Evolutionary conservation across 2,888 invertebrate genomes (phyloP).

Genomic region (Oithona nana): DNA sequence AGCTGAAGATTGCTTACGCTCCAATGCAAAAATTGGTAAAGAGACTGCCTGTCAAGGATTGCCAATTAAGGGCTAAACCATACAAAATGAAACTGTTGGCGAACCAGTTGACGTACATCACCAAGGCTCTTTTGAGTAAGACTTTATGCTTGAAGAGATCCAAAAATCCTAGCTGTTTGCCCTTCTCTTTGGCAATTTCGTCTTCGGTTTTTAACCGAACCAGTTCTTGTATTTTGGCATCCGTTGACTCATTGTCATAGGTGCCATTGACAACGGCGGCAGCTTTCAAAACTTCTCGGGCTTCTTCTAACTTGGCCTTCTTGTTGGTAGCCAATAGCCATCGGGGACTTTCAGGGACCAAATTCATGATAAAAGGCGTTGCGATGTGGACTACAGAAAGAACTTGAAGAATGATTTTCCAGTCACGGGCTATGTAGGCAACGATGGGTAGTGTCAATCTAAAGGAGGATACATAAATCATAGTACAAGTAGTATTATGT

Average conservation of each 20-base stretch:
- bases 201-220: background rate
- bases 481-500: background rate
- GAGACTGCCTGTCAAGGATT: conserved; percentile 10
- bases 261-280: background rate
- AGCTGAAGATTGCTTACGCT: background rate
- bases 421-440: conserved; percentile 9
- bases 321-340: conserved; percentile 8
- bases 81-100: conserved; percentile 10
- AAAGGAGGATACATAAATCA: background rate
- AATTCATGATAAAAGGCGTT: conserved; percentile 1
- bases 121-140: background rate
- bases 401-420: background rate
- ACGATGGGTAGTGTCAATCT: background rate
- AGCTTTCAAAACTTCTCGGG: background rate
- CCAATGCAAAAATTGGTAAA: conserved; percentile 5
- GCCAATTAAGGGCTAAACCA: conserved; percentile 8
- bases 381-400: background rate
- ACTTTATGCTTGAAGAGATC: background rate
- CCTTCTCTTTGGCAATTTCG: background rate
- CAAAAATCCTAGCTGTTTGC: background rate
- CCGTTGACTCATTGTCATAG: background rate
- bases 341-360: conserved; percentile 13
- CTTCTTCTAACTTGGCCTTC: background rate
- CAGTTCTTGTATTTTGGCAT: background rate
- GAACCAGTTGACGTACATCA: conserved; percentile 14